Percentiles rank a stretch among this genome's conserved stretches.
phyloP scores from a whole-genome alignment of 2,113 vertebrate genomes.

The Vicugna pacos region DNA sequence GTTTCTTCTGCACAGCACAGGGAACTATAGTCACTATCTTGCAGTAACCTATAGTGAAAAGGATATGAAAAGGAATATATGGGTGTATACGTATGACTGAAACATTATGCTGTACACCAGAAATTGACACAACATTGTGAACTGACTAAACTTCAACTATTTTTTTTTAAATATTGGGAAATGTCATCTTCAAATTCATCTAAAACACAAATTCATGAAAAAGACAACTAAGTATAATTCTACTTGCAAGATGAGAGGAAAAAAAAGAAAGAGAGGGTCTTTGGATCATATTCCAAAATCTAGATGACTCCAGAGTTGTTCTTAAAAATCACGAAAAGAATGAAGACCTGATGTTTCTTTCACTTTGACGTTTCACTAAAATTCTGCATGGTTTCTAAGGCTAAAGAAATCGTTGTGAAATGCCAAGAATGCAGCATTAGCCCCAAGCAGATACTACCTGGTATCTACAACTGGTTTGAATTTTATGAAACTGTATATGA shows the following conservation, averaged over 20 bases:
- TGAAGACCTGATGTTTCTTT: slow-evolving; percentile 50
- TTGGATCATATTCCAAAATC: slow-evolving; percentile 15
- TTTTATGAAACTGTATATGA: slow-evolving; percentile 73
- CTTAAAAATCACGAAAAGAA: slow-evolving; percentile 56
- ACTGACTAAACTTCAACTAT: too few species aligned
- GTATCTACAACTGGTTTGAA: slow-evolving; percentile 62
- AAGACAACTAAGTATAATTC: slow-evolving; percentile 46
- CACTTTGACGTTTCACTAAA: slow-evolving; percentile 65
- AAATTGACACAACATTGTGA: too few species aligned
- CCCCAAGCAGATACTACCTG: slow-evolving; percentile 62
- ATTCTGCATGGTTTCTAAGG: slow-evolving; percentile 62
- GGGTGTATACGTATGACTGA: too few species aligned
- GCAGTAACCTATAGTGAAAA: too few species aligned
- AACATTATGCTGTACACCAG: too few species aligned
- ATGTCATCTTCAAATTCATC: slow-evolving; percentile 63
- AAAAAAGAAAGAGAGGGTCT: background rate
- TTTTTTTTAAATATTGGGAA: slow-evolving; percentile 55
- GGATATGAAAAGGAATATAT: too few species aligned
- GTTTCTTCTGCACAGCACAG: too few species aligned
- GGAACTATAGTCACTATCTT: too few species aligned
- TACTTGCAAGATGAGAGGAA: background rate
- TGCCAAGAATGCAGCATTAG: slow-evolving; percentile 52
- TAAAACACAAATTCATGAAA: slow-evolving; percentile 51
- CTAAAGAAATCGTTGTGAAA: slow-evolving; percentile 51
- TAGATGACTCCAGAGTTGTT: slow-evolving; percentile 45